phyloP scores from a whole-genome alignment of 2,888 invertebrate species.

The Helobdella robusta region DNA sequence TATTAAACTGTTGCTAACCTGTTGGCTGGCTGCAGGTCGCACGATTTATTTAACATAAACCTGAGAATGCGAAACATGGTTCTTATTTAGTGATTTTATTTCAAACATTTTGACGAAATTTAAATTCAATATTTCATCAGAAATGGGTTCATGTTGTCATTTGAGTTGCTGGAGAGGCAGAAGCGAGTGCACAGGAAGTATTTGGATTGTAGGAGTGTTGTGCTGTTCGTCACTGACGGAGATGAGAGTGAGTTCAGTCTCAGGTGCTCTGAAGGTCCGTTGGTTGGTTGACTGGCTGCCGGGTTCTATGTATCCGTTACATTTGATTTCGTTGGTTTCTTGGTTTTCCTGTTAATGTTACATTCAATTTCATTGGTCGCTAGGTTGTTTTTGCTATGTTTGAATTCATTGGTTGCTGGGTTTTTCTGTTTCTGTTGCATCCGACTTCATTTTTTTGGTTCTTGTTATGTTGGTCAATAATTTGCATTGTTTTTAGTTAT shows the following conservation, averaged over 20 bases:
- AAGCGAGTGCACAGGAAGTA: neutral
- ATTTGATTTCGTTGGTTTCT: neutral
- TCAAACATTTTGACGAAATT: too few species aligned
- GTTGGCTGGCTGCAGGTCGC: too few species aligned
- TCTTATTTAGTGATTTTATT: too few species aligned
- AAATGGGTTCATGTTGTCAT: slow-evolving; percentile 30
- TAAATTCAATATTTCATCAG: too few species aligned
- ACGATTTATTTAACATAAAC: too few species aligned
- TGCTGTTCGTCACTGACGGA: slow-evolving; percentile 34
- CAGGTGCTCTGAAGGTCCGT: slow-evolving; percentile 30
- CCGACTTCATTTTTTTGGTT: slow-evolving; percentile 7
- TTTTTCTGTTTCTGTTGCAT: neutral
- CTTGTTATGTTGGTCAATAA: too few species aligned
- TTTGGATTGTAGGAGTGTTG: slow-evolving; percentile 29
- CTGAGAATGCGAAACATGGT: too few species aligned
- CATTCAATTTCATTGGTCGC: neutral
- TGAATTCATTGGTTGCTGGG: neutral
- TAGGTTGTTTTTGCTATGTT: neutral
- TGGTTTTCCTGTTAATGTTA: neutral
- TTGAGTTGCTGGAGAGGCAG: slow-evolving; percentile 24
- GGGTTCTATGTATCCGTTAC: neutral
- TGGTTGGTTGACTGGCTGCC: neutral
- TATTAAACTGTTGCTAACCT: too few species aligned
- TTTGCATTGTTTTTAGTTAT: too few species aligned
- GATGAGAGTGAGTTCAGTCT: slow-evolving; percentile 24